A percentile compares a stretch with the other conserved stretches of the same genome.
Evolutionary conservation across 2,888 invertebrate genomes (phyloP).

Genomic region (Cantharis flavilabris): DNA sequence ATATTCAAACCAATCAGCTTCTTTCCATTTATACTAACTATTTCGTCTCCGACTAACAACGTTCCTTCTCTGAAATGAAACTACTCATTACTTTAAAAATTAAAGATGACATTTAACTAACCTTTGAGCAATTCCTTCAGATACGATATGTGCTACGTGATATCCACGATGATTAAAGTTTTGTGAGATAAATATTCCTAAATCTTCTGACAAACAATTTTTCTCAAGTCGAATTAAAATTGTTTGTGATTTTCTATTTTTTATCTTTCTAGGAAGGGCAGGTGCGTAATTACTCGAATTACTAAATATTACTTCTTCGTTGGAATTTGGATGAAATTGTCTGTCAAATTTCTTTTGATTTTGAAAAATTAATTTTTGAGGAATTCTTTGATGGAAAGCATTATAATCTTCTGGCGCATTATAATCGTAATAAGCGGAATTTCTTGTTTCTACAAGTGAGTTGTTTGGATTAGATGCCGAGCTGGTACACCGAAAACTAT

Average conservation of each 20-base stretch:
- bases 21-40: conserved; percentile 83
- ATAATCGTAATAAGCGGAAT: conserved; percentile 19
- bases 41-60: conserved; percentile 81
- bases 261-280: conserved; percentile 24
- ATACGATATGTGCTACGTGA: conserved; percentile 72
- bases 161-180: conserved; percentile 68
- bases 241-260: conserved; percentile 25
- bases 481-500: conserved; percentile 61
- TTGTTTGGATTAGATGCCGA: conserved; percentile 60
- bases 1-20: conserved; percentile 75
- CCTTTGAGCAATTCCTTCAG: conserved; percentile 72
- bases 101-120: conserved; percentile 49
- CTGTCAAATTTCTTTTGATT: not conserved
- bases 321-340: not conserved
- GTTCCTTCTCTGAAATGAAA: conserved; percentile 69
- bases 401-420: conserved; percentile 54
- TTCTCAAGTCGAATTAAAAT: conserved; percentile 58
- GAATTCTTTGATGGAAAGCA: not conserved
- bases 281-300: conserved; percentile 47
- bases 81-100: not conserved
- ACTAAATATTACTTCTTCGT: conserved; percentile 51
- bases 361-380: conserved; percentile 32
- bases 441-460: conserved; percentile 56
- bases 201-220: conserved; percentile 63
- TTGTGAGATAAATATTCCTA: conserved; percentile 75